These are phyloP conservation scores for Alectoris magna DNA, from an alignment of 2,797 vertebrate species.

Conservation along the genomic window DNA sequence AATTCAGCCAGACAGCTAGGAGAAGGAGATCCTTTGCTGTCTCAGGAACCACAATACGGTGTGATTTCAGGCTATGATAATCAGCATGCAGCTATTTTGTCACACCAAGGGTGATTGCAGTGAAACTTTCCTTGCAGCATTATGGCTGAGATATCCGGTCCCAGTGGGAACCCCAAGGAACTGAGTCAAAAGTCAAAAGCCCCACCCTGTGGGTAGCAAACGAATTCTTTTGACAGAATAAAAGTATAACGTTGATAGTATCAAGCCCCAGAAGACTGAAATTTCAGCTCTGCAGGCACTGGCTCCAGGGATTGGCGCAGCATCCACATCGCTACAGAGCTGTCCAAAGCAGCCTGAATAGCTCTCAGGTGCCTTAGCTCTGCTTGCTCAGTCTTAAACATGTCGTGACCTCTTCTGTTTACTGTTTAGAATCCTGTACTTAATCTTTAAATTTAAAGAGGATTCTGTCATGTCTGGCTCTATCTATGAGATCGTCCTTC, in stretches of 20 bases:
- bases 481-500: background rate
- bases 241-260: background rate
- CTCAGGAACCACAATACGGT: background rate
- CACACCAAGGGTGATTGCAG: background rate
- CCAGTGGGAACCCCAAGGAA: background rate
- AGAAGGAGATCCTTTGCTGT: background rate
- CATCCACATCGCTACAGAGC: background rate
- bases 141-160: background rate
- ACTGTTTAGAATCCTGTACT: background rate
- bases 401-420: background rate
- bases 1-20: background rate
- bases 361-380: background rate
- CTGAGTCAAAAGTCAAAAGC: background rate
- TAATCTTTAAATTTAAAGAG: background rate
- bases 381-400: background rate
- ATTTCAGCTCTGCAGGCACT: background rate
- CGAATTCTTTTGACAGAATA: background rate
- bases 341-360: background rate
- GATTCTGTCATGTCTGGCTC: background rate
- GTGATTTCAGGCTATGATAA: background rate
- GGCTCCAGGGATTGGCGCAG: background rate
- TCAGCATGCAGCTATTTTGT: background rate
- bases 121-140: background rate
- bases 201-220: background rate
- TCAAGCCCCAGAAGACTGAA: background rate